Conservation (phyloP, 2,797 vertebrate genomes). For the Acanthopagrus latus region DNA sequence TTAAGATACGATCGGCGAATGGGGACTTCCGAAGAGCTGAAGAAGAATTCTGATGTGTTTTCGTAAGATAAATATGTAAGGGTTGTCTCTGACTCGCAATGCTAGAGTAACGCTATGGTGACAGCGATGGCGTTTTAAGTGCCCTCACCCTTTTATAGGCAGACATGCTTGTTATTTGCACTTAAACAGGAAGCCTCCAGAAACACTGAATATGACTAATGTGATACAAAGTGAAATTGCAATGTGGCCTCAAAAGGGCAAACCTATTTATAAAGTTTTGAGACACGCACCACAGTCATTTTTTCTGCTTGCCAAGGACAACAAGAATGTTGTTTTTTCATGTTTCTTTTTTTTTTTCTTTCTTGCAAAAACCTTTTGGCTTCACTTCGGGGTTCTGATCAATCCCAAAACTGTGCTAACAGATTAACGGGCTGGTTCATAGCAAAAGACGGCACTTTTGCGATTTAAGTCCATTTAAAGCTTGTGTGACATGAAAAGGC, state of each 20-base stretch:
- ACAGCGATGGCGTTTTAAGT: conserved; percentile 2
- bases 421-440: background rate
- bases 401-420: background rate
- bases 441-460: background rate
- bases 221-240: conserved; percentile 18
- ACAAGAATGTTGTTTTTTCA: conserved; percentile 30
- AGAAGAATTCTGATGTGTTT: background rate
- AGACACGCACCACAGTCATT: conserved; percentile 40
- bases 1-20: background rate
- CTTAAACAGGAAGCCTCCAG: conserved; percentile 1
- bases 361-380: conserved; percentile 4
- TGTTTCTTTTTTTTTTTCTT: conserved; percentile 3
- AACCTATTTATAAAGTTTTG: conserved; percentile 44
- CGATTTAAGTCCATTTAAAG: conserved; percentile 29
- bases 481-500: conserved; percentile 50
- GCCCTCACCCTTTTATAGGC: conserved; percentile 6
- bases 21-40: background rate
- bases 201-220: conserved; percentile 15
- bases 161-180: conserved; percentile 11
- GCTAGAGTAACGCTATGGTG: too few relatives aligned
- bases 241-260: conserved; percentile 30
- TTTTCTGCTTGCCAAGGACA: conserved; percentile 34
- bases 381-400: background rate
- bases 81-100: background rate
- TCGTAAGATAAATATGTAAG: background rate